Evolutionary conservation across 2,797 vertebrate genomes (phyloP).

Genomic region (Garrulus glandarius): DNA sequence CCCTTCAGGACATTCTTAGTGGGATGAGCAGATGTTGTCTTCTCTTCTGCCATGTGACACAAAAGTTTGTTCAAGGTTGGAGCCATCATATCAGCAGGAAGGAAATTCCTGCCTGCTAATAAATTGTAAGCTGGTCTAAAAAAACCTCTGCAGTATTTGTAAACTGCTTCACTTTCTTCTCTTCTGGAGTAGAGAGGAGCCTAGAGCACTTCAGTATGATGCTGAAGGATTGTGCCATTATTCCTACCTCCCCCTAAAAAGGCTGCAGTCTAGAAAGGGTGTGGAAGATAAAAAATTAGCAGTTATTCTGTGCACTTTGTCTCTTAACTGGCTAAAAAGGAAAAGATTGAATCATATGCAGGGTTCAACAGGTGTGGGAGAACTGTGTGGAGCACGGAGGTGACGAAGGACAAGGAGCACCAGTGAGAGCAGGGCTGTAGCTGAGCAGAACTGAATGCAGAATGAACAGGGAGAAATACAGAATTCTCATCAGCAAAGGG

Average conservation of each 20-base stretch:
- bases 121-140: neutral
- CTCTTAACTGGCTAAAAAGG: neutral
- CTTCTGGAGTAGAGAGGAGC: neutral
- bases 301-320: neutral
- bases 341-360: neutral
- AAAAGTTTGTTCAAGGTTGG: neutral
- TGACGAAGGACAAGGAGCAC: neutral
- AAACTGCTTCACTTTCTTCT: neutral
- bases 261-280: neutral
- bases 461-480: neutral
- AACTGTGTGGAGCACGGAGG: no score
- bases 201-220: neutral
- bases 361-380: neutral
- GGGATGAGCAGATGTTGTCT: neutral
- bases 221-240: neutral
- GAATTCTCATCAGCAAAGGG: neutral
- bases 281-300: neutral
- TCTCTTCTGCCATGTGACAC: neutral
- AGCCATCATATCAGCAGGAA: neutral
- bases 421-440: neutral
- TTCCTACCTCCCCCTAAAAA: neutral
- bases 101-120: neutral
- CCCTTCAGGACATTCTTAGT: neutral
- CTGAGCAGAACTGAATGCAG: neutral
- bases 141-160: neutral